Conservation (phyloP, 2,113 vertebrate genomes). For the Anguilla japonica region DNA sequence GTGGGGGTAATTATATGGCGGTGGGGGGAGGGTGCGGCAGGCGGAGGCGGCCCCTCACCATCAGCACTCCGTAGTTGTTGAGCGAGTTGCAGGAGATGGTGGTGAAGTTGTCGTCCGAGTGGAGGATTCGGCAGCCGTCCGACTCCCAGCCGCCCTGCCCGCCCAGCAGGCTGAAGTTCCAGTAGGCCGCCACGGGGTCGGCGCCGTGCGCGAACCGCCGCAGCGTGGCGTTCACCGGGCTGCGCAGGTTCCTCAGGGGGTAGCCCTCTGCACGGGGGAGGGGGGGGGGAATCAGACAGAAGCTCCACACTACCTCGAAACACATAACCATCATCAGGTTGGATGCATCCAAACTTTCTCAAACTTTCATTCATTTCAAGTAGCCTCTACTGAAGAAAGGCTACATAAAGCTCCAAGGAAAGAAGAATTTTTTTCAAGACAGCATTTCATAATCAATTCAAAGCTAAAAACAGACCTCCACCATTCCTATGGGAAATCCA, state of each 20-base stretch:
- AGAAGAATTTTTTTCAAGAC: neutral
- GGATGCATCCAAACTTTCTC: neutral
- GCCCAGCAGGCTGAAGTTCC: conserved; percentile 86
- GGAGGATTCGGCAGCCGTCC: conserved; percentile 83
- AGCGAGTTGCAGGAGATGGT: conserved; percentile 88
- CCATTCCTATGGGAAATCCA: neutral
- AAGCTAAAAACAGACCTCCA: neutral
- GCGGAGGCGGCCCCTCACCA: conserved; percentile 71
- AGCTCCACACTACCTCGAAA: neutral
- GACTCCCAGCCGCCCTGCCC: conserved; percentile 92
- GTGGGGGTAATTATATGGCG: no score
- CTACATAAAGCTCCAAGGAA: neutral
- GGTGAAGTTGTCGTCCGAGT: conserved; percentile 88
- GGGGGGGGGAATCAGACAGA: neutral
- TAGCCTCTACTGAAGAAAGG: neutral
- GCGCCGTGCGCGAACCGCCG: conserved; percentile 83
- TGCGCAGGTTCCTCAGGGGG: conserved; percentile 60
- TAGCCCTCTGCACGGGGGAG: conserved; percentile 74
- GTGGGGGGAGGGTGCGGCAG: neutral
- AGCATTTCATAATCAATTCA: neutral
- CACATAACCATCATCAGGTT: neutral
- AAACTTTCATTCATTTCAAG: neutral
- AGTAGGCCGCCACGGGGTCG: conserved; percentile 84
- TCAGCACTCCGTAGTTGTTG: conserved; percentile 89
- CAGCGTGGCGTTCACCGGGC: conserved; percentile 83